Conservation (phyloP, 2,797 vertebrate species). For the Simalia tracyae region DNA sequence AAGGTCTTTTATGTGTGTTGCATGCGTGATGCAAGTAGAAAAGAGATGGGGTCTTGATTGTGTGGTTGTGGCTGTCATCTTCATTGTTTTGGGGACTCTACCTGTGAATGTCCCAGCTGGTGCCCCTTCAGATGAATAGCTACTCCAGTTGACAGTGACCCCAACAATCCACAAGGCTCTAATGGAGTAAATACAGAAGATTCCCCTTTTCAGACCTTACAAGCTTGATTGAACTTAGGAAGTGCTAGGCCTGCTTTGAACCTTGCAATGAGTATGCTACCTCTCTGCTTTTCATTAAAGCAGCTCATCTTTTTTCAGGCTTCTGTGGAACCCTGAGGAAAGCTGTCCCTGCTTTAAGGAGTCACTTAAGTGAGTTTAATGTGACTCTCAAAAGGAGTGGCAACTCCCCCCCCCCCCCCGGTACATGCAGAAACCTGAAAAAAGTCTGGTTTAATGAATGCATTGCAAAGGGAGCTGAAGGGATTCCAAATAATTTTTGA, state of each 20-base stretch:
- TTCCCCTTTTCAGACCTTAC: background rate
- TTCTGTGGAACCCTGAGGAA: background rate
- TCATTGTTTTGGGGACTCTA: background rate
- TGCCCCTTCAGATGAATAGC: background rate
- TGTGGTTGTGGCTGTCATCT: background rate
- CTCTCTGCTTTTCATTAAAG: background rate
- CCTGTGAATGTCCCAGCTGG: background rate
- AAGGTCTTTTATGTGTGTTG: background rate
- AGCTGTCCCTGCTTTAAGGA: background rate
- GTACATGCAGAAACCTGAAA: background rate
- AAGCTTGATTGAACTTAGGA: background rate
- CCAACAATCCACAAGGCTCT: background rate
- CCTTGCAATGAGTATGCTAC: no score
- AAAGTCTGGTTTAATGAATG: background rate
- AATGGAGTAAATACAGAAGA: background rate
- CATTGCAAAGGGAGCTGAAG: background rate
- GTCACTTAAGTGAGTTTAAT: background rate
- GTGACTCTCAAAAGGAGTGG: background rate
- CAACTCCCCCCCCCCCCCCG: background rate
- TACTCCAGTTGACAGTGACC: background rate
- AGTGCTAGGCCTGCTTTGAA: background rate
- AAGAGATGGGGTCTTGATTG: background rate
- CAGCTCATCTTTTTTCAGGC: background rate
- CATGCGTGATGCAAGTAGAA: background rate
- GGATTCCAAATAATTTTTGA: background rate